phyloP scores from a whole-genome alignment of 2,797 vertebrate genomes.

The Coregonus sp. region DNA sequence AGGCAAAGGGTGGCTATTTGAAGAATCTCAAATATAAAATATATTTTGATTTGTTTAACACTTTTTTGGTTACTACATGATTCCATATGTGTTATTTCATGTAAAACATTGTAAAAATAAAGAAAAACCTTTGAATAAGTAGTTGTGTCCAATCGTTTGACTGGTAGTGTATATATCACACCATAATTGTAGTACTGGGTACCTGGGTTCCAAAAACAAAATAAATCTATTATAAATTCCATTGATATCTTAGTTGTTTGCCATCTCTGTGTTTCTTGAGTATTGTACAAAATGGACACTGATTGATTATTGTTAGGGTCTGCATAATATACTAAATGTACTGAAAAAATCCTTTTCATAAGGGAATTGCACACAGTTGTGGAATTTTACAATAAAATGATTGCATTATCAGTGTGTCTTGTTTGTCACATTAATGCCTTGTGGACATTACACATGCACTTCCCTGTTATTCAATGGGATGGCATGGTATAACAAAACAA shows the following conservation, averaged over 20 bases:
- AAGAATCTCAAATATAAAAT: too few relatives aligned
- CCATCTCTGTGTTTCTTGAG: conserved; percentile 75
- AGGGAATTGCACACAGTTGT: conserved; percentile 87
- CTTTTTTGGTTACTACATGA: too few relatives aligned
- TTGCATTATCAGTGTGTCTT: conserved; percentile 70
- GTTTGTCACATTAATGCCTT: conserved; percentile 5
- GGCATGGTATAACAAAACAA: too few relatives aligned
- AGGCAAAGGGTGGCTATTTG: too few relatives aligned
- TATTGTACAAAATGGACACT: conserved; percentile 78
- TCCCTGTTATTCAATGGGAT: too few relatives aligned
- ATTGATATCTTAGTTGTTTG: conserved; percentile 69
- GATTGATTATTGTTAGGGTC: conserved; percentile 67
- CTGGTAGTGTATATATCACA: conserved; percentile 42
- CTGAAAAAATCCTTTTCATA: conserved; percentile 84
- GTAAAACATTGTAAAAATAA: too few relatives aligned
- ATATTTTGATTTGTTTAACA: too few relatives aligned
- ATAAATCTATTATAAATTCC: conserved; percentile 57
- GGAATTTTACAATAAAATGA: conserved; percentile 94
- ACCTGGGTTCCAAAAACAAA: conserved; percentile 68
- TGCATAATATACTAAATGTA: conserved; percentile 78
- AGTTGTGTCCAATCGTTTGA: too few relatives aligned
- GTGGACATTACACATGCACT: not conserved
- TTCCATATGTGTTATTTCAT: too few relatives aligned
- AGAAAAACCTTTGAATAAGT: too few relatives aligned
- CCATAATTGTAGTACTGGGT: conserved; percentile 64